These are phyloP conservation scores for Leucoraja erinaceus DNA, from an alignment of 2,113 vertebrate species.

Conservation along the genomic window DNA sequence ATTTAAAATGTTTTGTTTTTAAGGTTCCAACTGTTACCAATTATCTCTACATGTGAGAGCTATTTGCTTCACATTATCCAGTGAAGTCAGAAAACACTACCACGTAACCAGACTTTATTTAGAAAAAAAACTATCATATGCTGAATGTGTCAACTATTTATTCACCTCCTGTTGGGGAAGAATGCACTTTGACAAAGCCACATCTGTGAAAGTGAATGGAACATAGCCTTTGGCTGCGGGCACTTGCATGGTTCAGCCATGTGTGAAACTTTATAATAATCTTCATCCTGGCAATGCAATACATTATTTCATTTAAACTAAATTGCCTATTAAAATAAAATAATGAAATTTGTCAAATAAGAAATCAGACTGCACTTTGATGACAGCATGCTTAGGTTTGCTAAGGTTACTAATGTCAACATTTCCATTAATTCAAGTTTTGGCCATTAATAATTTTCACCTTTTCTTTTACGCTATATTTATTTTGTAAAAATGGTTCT, in stretches of 20 bases:
- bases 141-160: conserved; percentile 52
- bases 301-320: not conserved
- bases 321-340: conserved; percentile 11
- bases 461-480: not conserved
- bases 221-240: conserved; percentile 51
- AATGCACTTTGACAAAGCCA: conserved; percentile 52
- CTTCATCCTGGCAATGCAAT: conserved; percentile 35
- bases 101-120: conserved; percentile 61
- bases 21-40: not conserved
- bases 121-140: conserved; percentile 49
- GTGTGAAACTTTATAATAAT: conserved; percentile 42
- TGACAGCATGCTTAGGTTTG: not conserved
- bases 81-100: conserved; percentile 48
- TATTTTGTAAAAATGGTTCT: not conserved
- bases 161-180: conserved; percentile 54
- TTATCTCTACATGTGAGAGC: conserved; percentile 44
- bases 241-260: conserved; percentile 52
- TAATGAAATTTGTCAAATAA: not conserved
- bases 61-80: conserved; percentile 50
- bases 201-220: conserved; percentile 49
- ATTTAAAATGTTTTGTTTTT: not conserved
- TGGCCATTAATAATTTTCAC: not conserved
- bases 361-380: not conserved
- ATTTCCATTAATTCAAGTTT: not conserved
- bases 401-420: not conserved